phyloP scores from a whole-genome alignment of 2,888 invertebrate species.

The Melanchra persicariae region DNA sequence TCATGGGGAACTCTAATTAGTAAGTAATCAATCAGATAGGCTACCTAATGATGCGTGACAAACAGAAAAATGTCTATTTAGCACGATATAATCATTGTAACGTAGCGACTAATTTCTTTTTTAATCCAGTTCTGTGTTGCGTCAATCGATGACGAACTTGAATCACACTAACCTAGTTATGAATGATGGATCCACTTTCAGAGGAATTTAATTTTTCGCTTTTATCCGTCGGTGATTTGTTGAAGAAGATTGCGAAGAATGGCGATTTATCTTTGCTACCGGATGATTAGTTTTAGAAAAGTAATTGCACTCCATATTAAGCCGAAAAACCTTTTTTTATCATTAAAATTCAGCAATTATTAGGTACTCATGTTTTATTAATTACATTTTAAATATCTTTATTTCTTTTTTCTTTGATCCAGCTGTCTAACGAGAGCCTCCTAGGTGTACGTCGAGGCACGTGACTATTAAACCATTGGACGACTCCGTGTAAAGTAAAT shows the following conservation, averaged over 20 bases:
- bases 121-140: slow-evolving; percentile 38
- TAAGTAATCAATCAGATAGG: slow-evolving; percentile 51
- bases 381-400: too few relatives aligned
- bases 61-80: slow-evolving; percentile 55
- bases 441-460: too few relatives aligned
- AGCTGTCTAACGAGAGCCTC: too few relatives aligned
- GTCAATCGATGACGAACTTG: slow-evolving; percentile 44
- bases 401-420: too few relatives aligned
- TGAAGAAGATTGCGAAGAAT: not conserved
- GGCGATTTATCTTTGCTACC: slow-evolving; percentile 1
- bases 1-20: slow-evolving; percentile 32
- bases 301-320: not conserved
- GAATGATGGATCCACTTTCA: slow-evolving; percentile 38
- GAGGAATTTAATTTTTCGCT: slow-evolving; percentile 20
- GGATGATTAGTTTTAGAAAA: slow-evolving; percentile 13
- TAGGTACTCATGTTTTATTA: too few relatives aligned
- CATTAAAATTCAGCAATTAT: too few relatives aligned
- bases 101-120: slow-evolving; percentile 59
- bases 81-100: slow-evolving; percentile 58
- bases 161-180: slow-evolving; percentile 49
- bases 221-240: slow-evolving; percentile 7
- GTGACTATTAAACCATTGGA: too few relatives aligned
- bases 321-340: too few relatives aligned
- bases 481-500: too few relatives aligned
- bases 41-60: slow-evolving; percentile 47